phyloP scores from a whole-genome alignment of 1,140 invertebrate genomes.

The Drosophila simulans region DNA sequence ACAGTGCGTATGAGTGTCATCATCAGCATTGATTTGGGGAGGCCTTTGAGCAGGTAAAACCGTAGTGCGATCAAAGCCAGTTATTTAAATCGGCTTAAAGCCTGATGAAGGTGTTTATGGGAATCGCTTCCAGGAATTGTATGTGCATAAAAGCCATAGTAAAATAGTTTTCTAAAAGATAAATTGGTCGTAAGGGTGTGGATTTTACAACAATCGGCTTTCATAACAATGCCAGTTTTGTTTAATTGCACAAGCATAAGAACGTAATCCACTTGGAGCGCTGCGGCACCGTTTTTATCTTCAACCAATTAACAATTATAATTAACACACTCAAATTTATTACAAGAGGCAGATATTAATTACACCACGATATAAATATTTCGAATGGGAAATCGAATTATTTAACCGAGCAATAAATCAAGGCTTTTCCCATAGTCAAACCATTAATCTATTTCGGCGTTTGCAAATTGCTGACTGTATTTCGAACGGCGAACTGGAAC shows the following conservation, averaged over 20 bases:
- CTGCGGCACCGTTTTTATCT: background rate
- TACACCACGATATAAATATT: constrained; percentile 38
- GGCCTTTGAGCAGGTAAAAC: constrained; percentile 24
- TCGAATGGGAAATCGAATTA: constrained; percentile 28
- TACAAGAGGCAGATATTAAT: constrained; percentile 18
- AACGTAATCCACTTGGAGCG: background rate
- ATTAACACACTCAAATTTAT: constrained; percentile 6
- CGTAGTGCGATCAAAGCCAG: constrained; percentile 12
- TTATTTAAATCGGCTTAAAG: constrained; percentile 36
- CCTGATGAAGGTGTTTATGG: background rate
- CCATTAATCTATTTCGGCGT: constrained; percentile 47
- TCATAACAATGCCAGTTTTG: background rate
- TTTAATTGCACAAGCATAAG: background rate
- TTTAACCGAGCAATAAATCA: constrained; percentile 38
- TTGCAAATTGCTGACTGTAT: constrained; percentile 37
- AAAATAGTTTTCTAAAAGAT: background rate
- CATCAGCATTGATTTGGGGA: constrained; percentile 66
- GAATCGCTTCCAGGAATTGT: too few species aligned
- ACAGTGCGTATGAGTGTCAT: constrained; percentile 83
- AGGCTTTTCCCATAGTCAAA: constrained; percentile 3
- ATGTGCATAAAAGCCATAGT: background rate
- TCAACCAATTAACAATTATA: constrained; percentile 9
- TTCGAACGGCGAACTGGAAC: constrained; percentile 8
- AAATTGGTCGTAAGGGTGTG: background rate
- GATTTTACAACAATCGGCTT: too few species aligned